These are phyloP conservation scores for Schrankia costaestrigalis DNA, from an alignment of 2,888 invertebrate genomes.

Conservation along the genomic window DNA sequence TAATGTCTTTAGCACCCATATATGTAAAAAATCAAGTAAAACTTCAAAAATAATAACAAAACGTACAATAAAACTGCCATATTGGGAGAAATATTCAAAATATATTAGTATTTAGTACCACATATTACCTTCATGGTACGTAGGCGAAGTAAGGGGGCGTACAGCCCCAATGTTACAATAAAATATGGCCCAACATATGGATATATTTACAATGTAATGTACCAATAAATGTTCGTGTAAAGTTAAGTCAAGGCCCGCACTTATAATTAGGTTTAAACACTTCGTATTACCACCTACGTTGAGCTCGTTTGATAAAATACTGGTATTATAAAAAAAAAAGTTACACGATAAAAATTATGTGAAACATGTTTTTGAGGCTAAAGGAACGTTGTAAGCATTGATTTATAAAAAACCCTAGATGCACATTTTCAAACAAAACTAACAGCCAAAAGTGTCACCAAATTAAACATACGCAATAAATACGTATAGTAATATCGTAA, in stretches of 20 bases:
- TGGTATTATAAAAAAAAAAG: no score
- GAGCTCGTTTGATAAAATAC: no score
- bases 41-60: conserved; percentile 18
- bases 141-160: conserved; percentile 39
- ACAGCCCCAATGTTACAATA: conserved; percentile 28
- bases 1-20: neutral
- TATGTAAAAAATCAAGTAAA: neutral
- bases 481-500: no score
- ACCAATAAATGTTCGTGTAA: conserved; percentile 21
- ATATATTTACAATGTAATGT: conserved; percentile 24
- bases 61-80: conserved; percentile 13
- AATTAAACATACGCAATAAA: no score
- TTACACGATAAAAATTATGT: neutral
- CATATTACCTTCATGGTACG: conserved; percentile 21
- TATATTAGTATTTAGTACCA: conserved; percentile 20
- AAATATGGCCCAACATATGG: conserved; percentile 36
- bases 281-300: conserved; percentile 17
- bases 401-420: no score
- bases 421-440: no score
- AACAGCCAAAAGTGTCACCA: no score
- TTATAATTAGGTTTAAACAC: conserved; percentile 22
- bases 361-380: neutral
- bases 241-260: conserved; percentile 27
- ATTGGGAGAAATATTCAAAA: conserved; percentile 17
- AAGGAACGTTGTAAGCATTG: neutral